Percentiles rank a stretch among this genome's conserved stretches.
These are phyloP conservation scores for Misgurnus anguillicaudatus DNA, from an alignment of 2,113 vertebrate species.

Conservation along the genomic window DNA sequence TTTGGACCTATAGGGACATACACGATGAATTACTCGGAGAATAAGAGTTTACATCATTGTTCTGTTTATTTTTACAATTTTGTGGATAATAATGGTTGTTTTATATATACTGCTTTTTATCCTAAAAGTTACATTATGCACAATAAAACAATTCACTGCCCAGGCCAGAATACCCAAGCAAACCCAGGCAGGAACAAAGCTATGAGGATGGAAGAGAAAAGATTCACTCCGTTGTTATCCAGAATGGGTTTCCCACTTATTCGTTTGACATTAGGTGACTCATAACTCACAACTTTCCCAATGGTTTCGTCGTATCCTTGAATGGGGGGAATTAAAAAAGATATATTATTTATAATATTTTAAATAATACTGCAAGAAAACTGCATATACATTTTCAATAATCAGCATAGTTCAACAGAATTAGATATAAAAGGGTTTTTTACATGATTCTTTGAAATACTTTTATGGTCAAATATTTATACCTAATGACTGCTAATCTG, in stretches of 20 bases:
- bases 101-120: too few species aligned
- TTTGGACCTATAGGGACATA: too few species aligned
- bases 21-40: too few species aligned
- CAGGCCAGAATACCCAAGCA: constrained; percentile 86
- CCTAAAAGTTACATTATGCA: neutral
- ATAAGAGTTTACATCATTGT: too few species aligned
- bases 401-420: too few species aligned
- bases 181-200: constrained; percentile 86
- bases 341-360: neutral
- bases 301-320: constrained; percentile 85
- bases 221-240: constrained; percentile 94
- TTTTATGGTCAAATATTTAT: too few species aligned
- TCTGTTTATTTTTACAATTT: too few species aligned
- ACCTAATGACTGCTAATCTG: too few species aligned
- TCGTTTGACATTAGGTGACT: constrained; percentile 74
- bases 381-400: too few species aligned
- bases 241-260: constrained; percentile 92
- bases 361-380: neutral
- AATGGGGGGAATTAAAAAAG: constrained; percentile 18
- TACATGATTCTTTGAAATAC: too few species aligned
- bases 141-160: constrained; percentile 2
- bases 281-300: constrained; percentile 85
- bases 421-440: too few species aligned
- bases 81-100: too few species aligned
- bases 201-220: constrained; percentile 88